These are phyloP conservation scores for Lophotriccus pileatus DNA, from an alignment of 2,797 vertebrate species.

Conservation along the genomic window DNA sequence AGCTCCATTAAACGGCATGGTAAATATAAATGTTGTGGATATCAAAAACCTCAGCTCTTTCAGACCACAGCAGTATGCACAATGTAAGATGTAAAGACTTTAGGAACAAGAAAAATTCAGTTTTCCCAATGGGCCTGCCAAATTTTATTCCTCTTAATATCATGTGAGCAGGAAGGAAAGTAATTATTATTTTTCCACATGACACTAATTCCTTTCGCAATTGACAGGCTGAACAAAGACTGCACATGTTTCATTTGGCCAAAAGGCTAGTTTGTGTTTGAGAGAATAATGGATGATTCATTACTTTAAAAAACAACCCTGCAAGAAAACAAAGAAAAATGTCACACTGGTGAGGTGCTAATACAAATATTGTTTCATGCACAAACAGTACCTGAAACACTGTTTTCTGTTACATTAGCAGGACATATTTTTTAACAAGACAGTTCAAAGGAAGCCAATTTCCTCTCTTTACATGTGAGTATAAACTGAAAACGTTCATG, in stretches of 20 bases:
- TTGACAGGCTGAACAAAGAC: conserved; percentile 23
- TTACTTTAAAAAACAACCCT: background rate
- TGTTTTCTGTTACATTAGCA: background rate
- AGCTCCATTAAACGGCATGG: background rate
- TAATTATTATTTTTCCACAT: conserved; percentile 39
- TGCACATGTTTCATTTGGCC: conserved; percentile 6
- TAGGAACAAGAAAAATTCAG: background rate
- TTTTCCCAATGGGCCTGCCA: background rate
- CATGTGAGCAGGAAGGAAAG: background rate
- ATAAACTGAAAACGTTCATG: background rate
- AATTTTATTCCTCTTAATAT: conserved; percentile 16
- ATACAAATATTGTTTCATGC: background rate
- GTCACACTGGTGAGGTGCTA: background rate
- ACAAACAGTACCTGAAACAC: background rate
- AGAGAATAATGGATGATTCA: conserved; percentile 27
- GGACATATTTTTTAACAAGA: background rate
- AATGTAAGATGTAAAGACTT: background rate
- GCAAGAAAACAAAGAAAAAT: conserved; percentile 21
- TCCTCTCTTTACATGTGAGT: background rate
- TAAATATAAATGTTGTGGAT: background rate
- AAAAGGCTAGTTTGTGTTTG: conserved; percentile 42
- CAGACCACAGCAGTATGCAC: background rate
- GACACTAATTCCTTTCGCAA: conserved; percentile 30
- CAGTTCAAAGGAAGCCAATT: background rate
- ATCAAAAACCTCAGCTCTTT: background rate